phyloP scores from a whole-genome alignment of 2,797 vertebrate species.

The Enteromius fasciolatus region DNA sequence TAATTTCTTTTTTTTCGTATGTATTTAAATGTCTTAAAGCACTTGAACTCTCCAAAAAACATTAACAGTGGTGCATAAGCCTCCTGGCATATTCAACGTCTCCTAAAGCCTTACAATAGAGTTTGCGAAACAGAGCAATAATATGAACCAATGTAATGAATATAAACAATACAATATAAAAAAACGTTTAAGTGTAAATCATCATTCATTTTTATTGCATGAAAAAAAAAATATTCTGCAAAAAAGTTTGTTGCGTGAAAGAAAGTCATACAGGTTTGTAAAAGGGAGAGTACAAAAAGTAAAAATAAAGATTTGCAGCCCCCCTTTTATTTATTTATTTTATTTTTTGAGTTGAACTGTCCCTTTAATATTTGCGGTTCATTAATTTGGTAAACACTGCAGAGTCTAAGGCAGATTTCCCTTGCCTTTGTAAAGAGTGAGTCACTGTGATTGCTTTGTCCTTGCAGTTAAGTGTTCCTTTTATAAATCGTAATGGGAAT shows the following conservation, averaged over 20 bases:
- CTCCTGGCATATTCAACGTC: background rate
- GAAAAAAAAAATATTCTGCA: background rate
- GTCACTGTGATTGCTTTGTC: constrained; percentile 33
- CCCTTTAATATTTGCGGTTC: background rate
- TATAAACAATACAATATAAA: background rate
- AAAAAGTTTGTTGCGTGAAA: background rate
- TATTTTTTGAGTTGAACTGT: background rate
- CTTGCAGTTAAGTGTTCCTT: constrained; percentile 40
- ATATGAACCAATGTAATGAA: background rate
- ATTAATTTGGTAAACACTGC: background rate
- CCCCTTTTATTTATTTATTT: too few relatives aligned
- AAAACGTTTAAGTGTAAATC: background rate
- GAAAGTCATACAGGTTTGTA: background rate
- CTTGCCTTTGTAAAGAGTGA: background rate
- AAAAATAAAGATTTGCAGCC: too few relatives aligned
- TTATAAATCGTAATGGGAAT: constrained; percentile 56
- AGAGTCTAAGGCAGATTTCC: background rate
- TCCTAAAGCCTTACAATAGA: background rate
- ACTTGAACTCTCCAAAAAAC: background rate
- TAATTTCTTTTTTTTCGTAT: background rate
- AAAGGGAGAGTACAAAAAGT: background rate
- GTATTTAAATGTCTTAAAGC: background rate
- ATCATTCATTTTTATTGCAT: background rate
- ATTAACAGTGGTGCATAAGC: too few relatives aligned
- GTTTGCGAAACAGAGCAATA: background rate